Percentiles rank a stretch among this genome's conserved stretches.
phyloP scores from a whole-genome alignment of 2,797 vertebrate species.

The Phrynocephalus guinanensis region DNA sequence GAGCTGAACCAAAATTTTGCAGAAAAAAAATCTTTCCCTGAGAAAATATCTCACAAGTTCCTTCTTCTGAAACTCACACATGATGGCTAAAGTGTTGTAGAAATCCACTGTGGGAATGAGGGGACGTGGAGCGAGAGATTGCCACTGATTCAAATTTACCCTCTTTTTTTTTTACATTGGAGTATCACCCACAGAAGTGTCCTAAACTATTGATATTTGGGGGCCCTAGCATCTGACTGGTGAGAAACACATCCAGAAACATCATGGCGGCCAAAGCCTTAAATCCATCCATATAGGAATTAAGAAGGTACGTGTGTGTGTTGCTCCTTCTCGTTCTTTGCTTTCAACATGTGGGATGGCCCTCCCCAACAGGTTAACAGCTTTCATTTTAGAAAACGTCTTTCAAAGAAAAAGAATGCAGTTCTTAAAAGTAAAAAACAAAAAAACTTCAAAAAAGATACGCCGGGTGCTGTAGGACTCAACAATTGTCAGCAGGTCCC shows the following conservation, averaged over 20 bases:
- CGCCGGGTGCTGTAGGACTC: neutral
- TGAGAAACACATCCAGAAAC: constrained; percentile 16
- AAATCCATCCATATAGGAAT: constrained; percentile 30
- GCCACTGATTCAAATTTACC: no score
- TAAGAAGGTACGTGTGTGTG: no score
- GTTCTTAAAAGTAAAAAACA: constrained; percentile 39
- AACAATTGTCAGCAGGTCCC: constrained; percentile 8
- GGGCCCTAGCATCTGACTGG: constrained; percentile 10
- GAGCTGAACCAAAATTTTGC: neutral
- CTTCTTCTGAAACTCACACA: neutral
- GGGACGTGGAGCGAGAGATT: no score
- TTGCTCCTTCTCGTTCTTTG: neutral
- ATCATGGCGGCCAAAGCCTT: neutral
- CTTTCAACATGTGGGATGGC: constrained; percentile 25
- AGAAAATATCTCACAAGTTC: neutral
- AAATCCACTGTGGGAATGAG: no score
- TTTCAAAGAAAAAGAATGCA: constrained; percentile 59
- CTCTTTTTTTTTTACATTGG: no score
- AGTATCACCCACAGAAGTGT: neutral
- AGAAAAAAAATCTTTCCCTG: neutral
- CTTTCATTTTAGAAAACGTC: constrained; percentile 41
- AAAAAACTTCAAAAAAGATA: constrained; percentile 40
- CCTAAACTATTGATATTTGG: neutral
- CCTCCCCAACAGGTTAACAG: constrained; percentile 24
- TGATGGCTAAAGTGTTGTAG: no score